Percentiles rank a stretch among this genome's conserved stretches.
Conservation (phyloP, 2,797 vertebrate genomes). For the Pantherophis vulpinus region DNA sequence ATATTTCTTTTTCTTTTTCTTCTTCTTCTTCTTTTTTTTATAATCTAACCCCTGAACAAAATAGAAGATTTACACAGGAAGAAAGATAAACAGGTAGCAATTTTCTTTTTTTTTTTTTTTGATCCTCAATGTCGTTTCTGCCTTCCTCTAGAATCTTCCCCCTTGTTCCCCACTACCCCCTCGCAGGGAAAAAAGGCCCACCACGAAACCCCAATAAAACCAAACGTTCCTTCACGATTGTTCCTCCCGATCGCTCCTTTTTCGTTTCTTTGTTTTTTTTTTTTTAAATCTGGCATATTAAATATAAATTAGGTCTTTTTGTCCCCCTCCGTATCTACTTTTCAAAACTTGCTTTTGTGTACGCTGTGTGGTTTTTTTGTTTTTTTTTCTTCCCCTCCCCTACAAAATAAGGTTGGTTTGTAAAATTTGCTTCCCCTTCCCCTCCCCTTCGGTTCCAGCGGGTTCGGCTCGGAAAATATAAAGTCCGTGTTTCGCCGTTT, state of each 20-base stretch:
- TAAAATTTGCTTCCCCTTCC: constrained; percentile 37
- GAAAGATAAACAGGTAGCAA: constrained; percentile 47
- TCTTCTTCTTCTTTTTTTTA: background rate
- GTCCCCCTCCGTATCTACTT: constrained; percentile 46
- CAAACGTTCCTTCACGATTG: background rate
- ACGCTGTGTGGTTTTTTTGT: background rate
- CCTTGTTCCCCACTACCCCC: background rate
- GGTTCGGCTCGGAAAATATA: constrained; percentile 28
- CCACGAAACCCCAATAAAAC: background rate
- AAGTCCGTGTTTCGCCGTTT: background rate
- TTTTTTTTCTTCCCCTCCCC: background rate
- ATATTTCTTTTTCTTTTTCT: background rate
- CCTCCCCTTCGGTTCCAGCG: constrained; percentile 19
- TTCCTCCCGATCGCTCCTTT: background rate
- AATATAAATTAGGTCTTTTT: constrained; percentile 57
- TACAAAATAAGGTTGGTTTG: constrained; percentile 39
- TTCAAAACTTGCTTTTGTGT: constrained; percentile 13
- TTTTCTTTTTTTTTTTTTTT: constrained; percentile 5
- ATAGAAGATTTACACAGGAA: constrained; percentile 28
- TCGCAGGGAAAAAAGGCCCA: background rate
- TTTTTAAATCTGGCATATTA: constrained; percentile 40
- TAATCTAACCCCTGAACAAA: constrained; percentile 37
- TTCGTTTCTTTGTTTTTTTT: background rate
- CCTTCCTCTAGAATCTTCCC: constrained; percentile 1
- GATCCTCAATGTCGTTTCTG: background rate